Evolutionary conservation across 2,797 vertebrate species (phyloP), one percentile per base, ranked within the genome.

Genomic region (Rhynchotus rufescens): DNA sequence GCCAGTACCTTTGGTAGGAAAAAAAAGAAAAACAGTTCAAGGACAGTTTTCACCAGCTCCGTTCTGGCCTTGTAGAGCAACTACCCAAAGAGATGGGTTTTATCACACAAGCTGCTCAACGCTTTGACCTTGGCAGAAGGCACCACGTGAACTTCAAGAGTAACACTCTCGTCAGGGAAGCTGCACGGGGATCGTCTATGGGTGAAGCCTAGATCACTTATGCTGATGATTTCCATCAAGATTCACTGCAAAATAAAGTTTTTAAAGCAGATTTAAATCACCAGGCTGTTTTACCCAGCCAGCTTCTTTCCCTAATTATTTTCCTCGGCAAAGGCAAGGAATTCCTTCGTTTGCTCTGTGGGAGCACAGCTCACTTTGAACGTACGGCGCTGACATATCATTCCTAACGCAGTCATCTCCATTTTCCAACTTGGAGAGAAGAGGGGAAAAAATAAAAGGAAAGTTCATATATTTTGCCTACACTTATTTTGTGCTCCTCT

Each of bases 231-330:
- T 88, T 89, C 83, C 82, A 19, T 86, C 74, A 80, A 86, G 88
- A 94, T 84, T 84, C 42, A 80, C 66, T 80, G 72, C 66, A 82
- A 61, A 2, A 4, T 51, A 82, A 52, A 82, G 57, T 64, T 32
- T 57, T 45, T 7, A 80, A 36, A 11, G 66, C 8, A 86, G 13
- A 66, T 80, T 84, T 93, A 89, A 88, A 68, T 75, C 65, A 86
- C 30, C 54, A 26, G 68, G 42, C 66, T 89, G 15, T 72, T 93
- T 86, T 80, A 80, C 65, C 42, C 38, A 86, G 61, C 30, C n/a
- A 80, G 49, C 19, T 93, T 62, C 17, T 0, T 80, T 72, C 57
- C 61, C 66, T 88, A 92, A 92, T 92, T 86, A 80, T 75, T 91
- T 88, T 90, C 38, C 75, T 72, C 72, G 16, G 78, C 86, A 92